Conservation (phyloP, 2,113 vertebrate genomes). For the Atlantisia rogersi region DNA sequence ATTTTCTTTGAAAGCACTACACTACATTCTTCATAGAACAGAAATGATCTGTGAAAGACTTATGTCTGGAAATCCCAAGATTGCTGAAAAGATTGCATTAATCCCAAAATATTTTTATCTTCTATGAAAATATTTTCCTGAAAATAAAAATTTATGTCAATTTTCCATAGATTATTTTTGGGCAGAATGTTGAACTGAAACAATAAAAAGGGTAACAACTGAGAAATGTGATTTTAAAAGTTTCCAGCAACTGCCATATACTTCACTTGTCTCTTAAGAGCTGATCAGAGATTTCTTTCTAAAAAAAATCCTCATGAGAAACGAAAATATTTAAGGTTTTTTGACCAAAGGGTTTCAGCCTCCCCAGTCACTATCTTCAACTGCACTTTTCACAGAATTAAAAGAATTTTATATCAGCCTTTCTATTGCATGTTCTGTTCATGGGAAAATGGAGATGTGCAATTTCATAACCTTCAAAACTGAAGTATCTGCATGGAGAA, state of each 20-base stretch:
- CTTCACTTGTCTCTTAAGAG: not conserved
- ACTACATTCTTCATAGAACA: not conserved
- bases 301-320: not conserved
- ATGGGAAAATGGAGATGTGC: not conserved
- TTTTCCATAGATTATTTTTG: not conserved
- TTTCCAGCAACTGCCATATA: not conserved
- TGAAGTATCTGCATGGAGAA: not conserved
- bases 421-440: not conserved
- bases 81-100: not conserved
- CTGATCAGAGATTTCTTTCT: not conserved
- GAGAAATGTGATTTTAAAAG: not conserved
- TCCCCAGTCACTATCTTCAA: not conserved
- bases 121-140: not conserved
- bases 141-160: not conserved
- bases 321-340: not conserved
- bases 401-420: not conserved
- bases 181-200: not conserved
- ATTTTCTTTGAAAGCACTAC: not conserved
- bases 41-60: not conserved
- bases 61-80: not conserved
- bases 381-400: not conserved
- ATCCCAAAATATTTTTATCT: not conserved
- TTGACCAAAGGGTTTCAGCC: not conserved
- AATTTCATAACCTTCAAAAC: not conserved
- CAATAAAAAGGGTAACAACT: not conserved